Evolutionary conservation across 2,888 invertebrate genomes (phyloP).

Genomic region (Himalopsyche tibetana): DNA sequence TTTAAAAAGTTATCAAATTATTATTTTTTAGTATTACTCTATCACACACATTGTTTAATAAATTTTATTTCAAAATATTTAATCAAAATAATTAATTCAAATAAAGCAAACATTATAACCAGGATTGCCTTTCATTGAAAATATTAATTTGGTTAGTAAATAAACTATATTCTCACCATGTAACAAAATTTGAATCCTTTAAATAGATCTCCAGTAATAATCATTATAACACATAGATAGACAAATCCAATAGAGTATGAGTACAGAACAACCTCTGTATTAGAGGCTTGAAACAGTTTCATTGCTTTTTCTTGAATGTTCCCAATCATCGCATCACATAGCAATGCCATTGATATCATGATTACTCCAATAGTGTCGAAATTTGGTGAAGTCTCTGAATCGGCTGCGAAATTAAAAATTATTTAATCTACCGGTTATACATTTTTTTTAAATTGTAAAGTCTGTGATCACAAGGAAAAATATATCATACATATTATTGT

Average conservation of each 20-base stretch:
- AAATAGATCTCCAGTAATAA: constrained; percentile 83
- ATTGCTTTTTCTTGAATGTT: constrained; percentile 98
- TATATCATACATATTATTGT: no score
- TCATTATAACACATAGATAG: constrained; percentile 86
- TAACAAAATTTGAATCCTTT: constrained; percentile 87
- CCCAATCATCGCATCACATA: constrained; percentile 97
- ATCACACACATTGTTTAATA: no score
- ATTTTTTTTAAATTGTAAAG: no score
- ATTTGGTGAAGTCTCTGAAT: constrained; percentile 85
- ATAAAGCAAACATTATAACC: no score
- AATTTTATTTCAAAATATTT: no score
- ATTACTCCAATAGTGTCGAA: constrained; percentile 83
- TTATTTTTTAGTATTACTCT: no score
- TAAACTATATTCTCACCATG: constrained; percentile 77
- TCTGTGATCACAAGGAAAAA: no score
- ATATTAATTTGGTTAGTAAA: not conserved
- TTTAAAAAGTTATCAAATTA: no score
- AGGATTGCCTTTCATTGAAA: not conserved
- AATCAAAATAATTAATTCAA: no score
- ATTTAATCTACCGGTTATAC: not conserved
- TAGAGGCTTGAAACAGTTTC: constrained; percentile 88
- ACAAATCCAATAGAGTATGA: constrained; percentile 93
- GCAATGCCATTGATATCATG: constrained; percentile 88
- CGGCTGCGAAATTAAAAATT: constrained; percentile 76
- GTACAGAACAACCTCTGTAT: constrained; percentile 94